Evolutionary conservation across 2,113 vertebrate genomes (phyloP).

Genomic region (Mohoua ochrocephala): DNA sequence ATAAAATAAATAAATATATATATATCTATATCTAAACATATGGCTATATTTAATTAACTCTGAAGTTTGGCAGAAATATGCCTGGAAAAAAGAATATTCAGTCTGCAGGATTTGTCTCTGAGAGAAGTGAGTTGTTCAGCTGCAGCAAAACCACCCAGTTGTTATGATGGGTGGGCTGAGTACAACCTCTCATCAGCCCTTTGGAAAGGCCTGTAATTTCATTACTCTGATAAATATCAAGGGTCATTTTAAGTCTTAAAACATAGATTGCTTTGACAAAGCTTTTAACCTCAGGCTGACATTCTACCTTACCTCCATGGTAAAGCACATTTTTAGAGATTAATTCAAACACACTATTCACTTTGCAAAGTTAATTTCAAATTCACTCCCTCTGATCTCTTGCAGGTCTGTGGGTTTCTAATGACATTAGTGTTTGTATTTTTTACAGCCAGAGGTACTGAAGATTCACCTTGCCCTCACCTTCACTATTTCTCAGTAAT

Average conservation of each 20-base stretch:
- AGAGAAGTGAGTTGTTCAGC: not conserved
- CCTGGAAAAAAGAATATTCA: not conserved
- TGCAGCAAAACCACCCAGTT: not conserved
- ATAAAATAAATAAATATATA: not conserved
- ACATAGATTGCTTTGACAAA: constrained; percentile 3
- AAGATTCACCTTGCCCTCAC: constrained; percentile 20
- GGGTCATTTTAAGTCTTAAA: constrained; percentile 9
- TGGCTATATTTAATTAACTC: not conserved
- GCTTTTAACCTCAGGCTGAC: constrained; percentile 33
- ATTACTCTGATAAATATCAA: constrained; percentile 61
- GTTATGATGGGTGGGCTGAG: not conserved
- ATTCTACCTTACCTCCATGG: not conserved
- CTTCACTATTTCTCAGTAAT: not conserved
- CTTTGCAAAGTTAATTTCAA: not conserved
- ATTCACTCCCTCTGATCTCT: not conserved
- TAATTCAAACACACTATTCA: constrained; percentile 8
- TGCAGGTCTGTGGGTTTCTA: not conserved
- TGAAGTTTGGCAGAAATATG: not conserved
- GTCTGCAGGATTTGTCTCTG: not conserved
- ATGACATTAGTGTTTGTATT: not conserved
- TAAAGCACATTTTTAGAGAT: constrained; percentile 1
- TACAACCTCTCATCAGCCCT: not conserved
- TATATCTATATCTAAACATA: not conserved
- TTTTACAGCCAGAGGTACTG: not conserved
- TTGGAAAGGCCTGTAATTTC: constrained; percentile 6